Percentiles rank a stretch among this genome's conserved stretches.
Evolutionary conservation across 2,113 vertebrate genomes (phyloP).

Genomic region (Bothrops jararaca): DNA sequence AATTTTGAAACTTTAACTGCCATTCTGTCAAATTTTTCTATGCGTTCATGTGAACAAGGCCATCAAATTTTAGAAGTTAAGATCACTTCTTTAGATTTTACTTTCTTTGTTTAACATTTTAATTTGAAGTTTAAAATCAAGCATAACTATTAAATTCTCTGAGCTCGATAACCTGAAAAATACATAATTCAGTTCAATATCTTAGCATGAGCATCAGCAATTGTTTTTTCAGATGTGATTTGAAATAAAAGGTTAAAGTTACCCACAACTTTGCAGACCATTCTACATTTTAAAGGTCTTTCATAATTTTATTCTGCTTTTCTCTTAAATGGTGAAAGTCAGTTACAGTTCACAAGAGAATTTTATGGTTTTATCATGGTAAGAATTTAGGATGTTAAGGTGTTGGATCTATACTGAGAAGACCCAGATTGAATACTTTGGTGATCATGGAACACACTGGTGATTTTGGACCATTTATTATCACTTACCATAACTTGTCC

Average conservation of each 20-base stretch:
- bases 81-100: conserved; percentile 17
- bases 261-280: not conserved
- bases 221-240: not conserved
- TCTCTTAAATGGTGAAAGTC: not conserved
- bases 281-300: not conserved
- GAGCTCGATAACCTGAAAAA: not conserved
- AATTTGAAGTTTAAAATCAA: not conserved
- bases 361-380: not conserved
- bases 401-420: not conserved
- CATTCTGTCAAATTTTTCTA: not conserved
- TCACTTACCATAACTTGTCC: not conserved
- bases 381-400: not conserved
- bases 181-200: not conserved
- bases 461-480: not conserved
- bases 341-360: not conserved
- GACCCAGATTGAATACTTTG: not conserved
- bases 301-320: not conserved
- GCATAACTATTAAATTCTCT: not conserved
- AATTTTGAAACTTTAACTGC: not conserved
- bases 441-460: not conserved
- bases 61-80: accelerated
- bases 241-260: not conserved
- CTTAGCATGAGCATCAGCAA: not conserved
- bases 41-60: not conserved
- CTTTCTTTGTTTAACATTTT: conserved; percentile 4